Percentiles rank a stretch among this genome's conserved stretches.
Evolutionary conservation across 2,888 invertebrate species (phyloP).

Genomic region (Glaucopsyche alexis): DNA sequence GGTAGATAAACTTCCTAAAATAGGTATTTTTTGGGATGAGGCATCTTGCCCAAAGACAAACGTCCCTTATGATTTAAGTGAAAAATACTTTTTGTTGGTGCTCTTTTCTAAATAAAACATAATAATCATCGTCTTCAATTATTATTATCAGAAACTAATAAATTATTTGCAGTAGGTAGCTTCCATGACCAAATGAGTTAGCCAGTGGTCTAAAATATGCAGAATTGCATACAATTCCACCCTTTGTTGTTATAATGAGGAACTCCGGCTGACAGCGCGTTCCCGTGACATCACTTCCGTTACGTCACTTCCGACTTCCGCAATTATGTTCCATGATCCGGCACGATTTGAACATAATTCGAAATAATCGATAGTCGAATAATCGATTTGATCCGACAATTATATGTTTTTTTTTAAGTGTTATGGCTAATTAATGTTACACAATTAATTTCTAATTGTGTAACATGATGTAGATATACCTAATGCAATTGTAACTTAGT

Average conservation of each 20-base stretch:
- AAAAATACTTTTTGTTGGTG: no score
- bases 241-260: constrained; percentile 47
- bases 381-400: constrained; percentile 18
- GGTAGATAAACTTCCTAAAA: constrained; percentile 2
- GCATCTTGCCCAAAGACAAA: no score
- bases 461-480: no score
- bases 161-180: no score
- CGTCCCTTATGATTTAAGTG: no score
- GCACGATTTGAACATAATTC: constrained; percentile 14
- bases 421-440: constrained; percentile 4
- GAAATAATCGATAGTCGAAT: background rate
- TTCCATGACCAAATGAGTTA: background rate
- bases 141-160: no score
- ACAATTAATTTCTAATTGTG: no score
- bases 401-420: background rate
- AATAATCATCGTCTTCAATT: no score
- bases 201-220: background rate
- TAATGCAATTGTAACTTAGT: background rate
- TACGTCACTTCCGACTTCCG: constrained; percentile 54
- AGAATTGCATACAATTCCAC: background rate
- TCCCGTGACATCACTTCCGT: constrained; percentile 65
- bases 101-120: no score
- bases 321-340: constrained; percentile 33
- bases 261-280: constrained; percentile 52
- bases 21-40: background rate